Evolutionary conservation across 2,113 vertebrate genomes (phyloP).

Genomic region (Psophia crepitans): DNA sequence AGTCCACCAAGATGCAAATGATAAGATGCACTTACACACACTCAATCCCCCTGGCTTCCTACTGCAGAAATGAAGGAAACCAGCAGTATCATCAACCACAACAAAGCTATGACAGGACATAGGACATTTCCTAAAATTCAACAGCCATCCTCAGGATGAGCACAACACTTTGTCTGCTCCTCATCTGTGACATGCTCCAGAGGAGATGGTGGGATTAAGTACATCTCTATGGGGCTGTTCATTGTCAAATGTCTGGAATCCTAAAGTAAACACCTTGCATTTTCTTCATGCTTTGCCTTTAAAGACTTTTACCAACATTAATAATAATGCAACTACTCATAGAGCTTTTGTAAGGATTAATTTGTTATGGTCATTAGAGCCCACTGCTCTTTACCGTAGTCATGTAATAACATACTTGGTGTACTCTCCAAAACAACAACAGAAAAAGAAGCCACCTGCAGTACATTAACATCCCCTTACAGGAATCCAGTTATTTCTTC

Average conservation of each 20-base stretch:
- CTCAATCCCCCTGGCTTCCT: background rate
- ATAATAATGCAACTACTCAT: background rate
- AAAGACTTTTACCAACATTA: constrained; percentile 13
- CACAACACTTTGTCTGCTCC: background rate
- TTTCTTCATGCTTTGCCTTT: background rate
- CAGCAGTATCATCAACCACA: background rate
- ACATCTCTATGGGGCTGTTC: background rate
- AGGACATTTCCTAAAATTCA: background rate
- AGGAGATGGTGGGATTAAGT: background rate
- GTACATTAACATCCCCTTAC: background rate
- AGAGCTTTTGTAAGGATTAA: constrained; percentile 35
- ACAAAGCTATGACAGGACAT: background rate
- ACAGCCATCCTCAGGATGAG: background rate
- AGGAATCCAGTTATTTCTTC: background rate
- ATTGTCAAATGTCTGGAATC: background rate
- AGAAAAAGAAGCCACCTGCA: background rate
- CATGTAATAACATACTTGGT: background rate
- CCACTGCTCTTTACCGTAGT: background rate
- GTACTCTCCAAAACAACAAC: background rate
- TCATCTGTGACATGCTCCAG: background rate
- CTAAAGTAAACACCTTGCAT: background rate
- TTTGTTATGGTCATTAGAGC: constrained; percentile 22
- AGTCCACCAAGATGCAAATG: background rate
- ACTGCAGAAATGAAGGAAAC: background rate
- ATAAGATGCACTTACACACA: background rate